Evolutionary conservation across 2,888 invertebrate genomes (phyloP).

Genomic region (Drosophila emarginata): DNA sequence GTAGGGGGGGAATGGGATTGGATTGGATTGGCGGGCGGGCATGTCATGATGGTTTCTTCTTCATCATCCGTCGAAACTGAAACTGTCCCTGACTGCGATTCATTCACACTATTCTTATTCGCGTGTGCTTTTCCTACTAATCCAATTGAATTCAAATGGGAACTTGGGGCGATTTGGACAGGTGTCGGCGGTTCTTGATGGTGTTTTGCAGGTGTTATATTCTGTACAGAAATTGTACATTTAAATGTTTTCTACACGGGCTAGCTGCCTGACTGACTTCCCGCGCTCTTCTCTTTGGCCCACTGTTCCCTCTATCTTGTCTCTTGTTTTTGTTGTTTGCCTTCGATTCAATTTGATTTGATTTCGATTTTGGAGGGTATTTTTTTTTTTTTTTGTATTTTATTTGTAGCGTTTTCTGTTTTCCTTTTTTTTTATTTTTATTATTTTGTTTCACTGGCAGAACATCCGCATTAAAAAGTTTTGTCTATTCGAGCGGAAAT

Average conservation of each 20-base stretch:
- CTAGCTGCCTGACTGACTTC: background rate
- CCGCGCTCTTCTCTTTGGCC: background rate
- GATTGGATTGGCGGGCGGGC: background rate
- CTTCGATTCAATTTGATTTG: conserved; percentile 61
- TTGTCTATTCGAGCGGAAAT: conserved; percentile 71
- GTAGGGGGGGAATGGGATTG: background rate
- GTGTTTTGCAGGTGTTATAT: conserved; percentile 40
- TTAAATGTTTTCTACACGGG: conserved; percentile 50
- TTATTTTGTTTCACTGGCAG: conserved; percentile 37
- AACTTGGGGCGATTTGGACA: conserved; percentile 53
- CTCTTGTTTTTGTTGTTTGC: conserved; percentile 44
- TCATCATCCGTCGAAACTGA: conserved; percentile 1
- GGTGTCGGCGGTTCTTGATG: conserved; percentile 1
- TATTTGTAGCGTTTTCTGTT: conserved; percentile 11
- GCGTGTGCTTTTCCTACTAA: conserved; percentile 39
- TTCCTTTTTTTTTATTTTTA: conserved; percentile 28
- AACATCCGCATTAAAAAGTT: conserved; percentile 72
- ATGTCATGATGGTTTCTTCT: background rate
- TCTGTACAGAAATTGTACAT: conserved; percentile 51
- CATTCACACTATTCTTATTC: background rate
- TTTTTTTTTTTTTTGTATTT: conserved; percentile 24
- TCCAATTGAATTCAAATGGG: conserved; percentile 71
- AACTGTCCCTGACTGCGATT: conserved; percentile 24
- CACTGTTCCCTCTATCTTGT: background rate
- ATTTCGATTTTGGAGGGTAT: conserved; percentile 46